Base-by-base conservation (phyloP, 2,888 invertebrate genomes). In the Urechis unicinctus region DNA sequence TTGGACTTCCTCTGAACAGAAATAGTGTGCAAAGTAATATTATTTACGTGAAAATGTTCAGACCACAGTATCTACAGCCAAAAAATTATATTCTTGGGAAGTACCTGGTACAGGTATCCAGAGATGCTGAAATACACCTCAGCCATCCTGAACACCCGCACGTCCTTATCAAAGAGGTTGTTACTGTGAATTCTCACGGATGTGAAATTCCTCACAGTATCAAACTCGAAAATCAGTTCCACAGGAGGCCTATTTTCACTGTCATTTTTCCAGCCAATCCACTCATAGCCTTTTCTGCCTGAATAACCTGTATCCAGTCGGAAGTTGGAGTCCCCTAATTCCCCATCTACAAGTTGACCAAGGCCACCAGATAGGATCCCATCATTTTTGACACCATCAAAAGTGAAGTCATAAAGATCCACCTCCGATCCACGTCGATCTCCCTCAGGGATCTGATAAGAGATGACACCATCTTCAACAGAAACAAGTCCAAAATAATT, bases 391-490 rank as follows among this genome's bases (percentile, higher is more conserved):
- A 64, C 83, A 1, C 91, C 91, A 78, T 93, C 93, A 80, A 92
- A 93, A 25, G 86, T 85, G 61, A 85, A 84, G 78, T 93, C 93
- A 62, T 86, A 86, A 65, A 93, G 85, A 73, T 90, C 89, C 78
- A 89, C 85, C 50, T 85, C 87, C 65, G 85, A 84, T 63, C 88
- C 88, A 29, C 88, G 83, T 70, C 86, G 85, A 80, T 90, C 88
- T 21, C 92, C 92, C 75, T 90, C 89, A 21, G 89, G 88, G 86
- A 91, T 89, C 49, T 88, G 85, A 80, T 93, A 94, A 59, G 89
- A 86, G 29, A 89, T 83, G 54, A 92, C 83, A 25, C 89, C 89
- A 71, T 88, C 92, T 88, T 82, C n/a, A n/a, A n/a, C n/a, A n/a
- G n/a, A n/a, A n/a, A n/a, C n/a, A n/a, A n/a, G n/a, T n/a, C n/a